phyloP scores from a whole-genome alignment of 2,113 vertebrate species.

The Pseudopodoces humilis region DNA sequence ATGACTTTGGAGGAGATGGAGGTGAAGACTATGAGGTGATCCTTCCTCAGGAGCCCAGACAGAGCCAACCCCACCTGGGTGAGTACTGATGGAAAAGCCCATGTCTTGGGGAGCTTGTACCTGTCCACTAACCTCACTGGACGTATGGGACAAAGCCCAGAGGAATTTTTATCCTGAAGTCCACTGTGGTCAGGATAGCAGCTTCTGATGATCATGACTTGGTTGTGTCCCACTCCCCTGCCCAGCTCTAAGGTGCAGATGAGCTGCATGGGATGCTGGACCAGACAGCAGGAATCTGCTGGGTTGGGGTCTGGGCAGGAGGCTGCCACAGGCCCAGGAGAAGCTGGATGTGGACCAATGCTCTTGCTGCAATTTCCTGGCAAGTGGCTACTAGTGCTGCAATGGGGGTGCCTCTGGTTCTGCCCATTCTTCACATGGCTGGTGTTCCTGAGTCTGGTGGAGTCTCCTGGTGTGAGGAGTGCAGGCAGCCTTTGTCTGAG shows the following conservation, averaged over 20 bases:
- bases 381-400: not conserved
- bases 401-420: not conserved
- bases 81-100: not conserved
- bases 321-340: not conserved
- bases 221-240: not conserved
- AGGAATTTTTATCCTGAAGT: not conserved
- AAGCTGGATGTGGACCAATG: not conserved
- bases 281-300: not conserved
- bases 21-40: constrained; percentile 74
- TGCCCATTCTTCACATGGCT: not conserved
- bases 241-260: not conserved
- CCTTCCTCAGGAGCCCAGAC: not conserved
- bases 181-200: not conserved
- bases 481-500: not conserved
- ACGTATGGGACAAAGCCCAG: not conserved
- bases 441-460: not conserved
- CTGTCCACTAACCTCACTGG: not conserved
- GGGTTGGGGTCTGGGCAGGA: not conserved
- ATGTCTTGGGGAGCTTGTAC: not conserved
- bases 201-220: not conserved
- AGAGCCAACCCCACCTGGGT: not conserved
- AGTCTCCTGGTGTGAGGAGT: not conserved
- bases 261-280: not conserved
- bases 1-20: not conserved
- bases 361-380: not conserved